Percentiles rank a stretch among this genome's conserved stretches.
Evolutionary conservation across 2,113 vertebrate species (phyloP).

Genomic region (Picathartes gymnocephalus): DNA sequence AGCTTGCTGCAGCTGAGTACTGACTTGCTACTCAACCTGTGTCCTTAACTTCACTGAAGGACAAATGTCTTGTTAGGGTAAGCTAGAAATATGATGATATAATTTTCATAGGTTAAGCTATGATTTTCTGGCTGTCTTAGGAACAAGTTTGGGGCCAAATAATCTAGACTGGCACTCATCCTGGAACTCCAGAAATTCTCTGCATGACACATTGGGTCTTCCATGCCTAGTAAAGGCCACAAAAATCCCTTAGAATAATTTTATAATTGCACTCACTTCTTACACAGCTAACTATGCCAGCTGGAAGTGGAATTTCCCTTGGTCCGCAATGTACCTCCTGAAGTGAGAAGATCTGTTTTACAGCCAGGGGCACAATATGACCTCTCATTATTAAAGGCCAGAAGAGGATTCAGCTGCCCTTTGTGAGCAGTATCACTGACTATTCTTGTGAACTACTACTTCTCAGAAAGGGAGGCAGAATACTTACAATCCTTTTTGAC

Average conservation of each 20-base stretch:
- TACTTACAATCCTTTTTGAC: background rate
- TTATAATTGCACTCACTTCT: background rate
- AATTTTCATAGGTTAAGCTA: background rate
- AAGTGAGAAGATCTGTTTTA: constrained; percentile 4
- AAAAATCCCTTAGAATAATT: background rate
- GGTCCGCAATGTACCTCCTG: background rate
- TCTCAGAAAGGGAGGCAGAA: background rate
- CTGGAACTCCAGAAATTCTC: background rate
- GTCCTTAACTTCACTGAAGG: background rate
- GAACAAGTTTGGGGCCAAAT: background rate
- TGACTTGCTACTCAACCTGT: background rate
- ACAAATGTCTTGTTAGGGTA: background rate
- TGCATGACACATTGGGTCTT: background rate
- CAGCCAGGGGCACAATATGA: background rate
- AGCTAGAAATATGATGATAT: background rate
- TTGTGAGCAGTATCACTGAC: background rate
- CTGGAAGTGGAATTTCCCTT: background rate
- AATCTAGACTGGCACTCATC: background rate
- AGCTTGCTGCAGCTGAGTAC: background rate
- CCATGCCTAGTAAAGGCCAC: background rate
- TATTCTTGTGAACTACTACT: background rate
- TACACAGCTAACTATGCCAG: background rate
- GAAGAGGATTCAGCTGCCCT: background rate
- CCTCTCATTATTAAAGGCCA: background rate
- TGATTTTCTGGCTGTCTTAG: background rate